Percentiles rank a stretch among this genome's conserved stretches.
Evolutionary conservation across 2,797 vertebrate species (phyloP).

Genomic region (Xenopus petersii): DNA sequence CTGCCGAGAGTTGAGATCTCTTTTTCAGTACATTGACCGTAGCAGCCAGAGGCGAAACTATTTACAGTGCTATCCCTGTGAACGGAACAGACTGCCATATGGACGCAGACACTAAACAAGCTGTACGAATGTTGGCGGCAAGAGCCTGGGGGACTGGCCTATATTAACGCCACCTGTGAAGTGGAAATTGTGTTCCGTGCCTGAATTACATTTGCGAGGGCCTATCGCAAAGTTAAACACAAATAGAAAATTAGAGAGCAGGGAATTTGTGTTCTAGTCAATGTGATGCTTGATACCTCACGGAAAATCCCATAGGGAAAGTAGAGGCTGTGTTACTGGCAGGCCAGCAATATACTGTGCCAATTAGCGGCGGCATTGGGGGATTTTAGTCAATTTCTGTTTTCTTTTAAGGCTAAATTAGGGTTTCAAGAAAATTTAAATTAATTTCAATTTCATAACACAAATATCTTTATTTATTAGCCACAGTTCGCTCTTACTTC

Average conservation of each 20-base stretch:
- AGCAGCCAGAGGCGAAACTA: conserved; percentile 66
- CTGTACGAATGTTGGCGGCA: conserved; percentile 84
- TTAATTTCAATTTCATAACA: too few relatives aligned
- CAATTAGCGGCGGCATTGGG: too few relatives aligned
- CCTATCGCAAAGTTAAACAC: conserved; percentile 58
- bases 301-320: too few relatives aligned
- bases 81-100: conserved; percentile 85
- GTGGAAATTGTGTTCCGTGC: conserved; percentile 63
- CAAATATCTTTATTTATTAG: too few relatives aligned
- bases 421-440: too few relatives aligned
- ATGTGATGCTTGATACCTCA: conserved; percentile 59
- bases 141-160: conserved; percentile 89
- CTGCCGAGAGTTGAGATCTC: conserved; percentile 56
- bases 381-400: too few relatives aligned
- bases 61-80: conserved; percentile 65
- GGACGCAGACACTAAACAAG: conserved; percentile 85
- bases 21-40: conserved; percentile 70
- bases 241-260: conserved; percentile 63
- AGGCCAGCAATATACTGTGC: too few relatives aligned
- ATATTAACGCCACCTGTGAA: conserved; percentile 87
- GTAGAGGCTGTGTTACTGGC: too few relatives aligned
- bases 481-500: too few relatives aligned
- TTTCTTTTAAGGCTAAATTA: too few relatives aligned
- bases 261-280: conserved; percentile 61
- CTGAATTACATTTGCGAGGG: conserved; percentile 62